Evolutionary conservation across 2,113 vertebrate species (phyloP).

Genomic region (Heterocephalus glaber): DNA sequence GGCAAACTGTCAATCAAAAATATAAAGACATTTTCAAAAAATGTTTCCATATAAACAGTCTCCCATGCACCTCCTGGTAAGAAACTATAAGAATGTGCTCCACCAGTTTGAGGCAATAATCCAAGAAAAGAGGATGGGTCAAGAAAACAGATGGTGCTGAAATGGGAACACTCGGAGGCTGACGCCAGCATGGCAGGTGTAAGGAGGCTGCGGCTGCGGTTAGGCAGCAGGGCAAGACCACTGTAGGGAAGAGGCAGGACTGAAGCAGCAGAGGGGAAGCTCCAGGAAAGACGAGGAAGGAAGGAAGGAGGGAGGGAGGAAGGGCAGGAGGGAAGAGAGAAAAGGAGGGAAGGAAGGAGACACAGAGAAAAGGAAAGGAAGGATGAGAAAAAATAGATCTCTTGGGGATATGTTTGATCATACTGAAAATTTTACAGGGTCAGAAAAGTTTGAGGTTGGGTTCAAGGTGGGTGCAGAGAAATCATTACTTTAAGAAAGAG

Average conservation of each 20-base stretch:
- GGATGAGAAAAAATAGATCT: neutral
- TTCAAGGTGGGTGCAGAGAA: neutral
- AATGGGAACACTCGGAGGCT: neutral
- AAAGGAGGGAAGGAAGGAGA: neutral
- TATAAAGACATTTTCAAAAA: slow-evolving; percentile 14
- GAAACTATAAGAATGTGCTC: neutral
- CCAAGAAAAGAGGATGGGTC: neutral
- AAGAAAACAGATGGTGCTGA: neutral
- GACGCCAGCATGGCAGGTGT: neutral
- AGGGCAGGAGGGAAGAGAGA: neutral
- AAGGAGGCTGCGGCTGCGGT: neutral
- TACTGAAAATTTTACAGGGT: neutral
- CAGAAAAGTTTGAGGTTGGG: neutral
- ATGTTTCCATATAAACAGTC: neutral
- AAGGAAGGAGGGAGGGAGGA: neutral
- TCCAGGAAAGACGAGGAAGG: neutral
- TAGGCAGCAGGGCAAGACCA: neutral
- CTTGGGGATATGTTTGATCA: neutral
- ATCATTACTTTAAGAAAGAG: neutral
- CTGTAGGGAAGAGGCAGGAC: neutral
- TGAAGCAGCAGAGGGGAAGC: neutral
- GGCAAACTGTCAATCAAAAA: neutral
- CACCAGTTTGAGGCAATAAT: neutral
- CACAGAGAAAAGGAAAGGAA: neutral
- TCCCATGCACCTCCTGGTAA: neutral